A percentile compares a stretch with the other conserved stretches of the same genome.
These are phyloP conservation scores for Condylura cristata DNA, from an alignment of 2,113 vertebrate genomes.

Conservation along the genomic window DNA sequence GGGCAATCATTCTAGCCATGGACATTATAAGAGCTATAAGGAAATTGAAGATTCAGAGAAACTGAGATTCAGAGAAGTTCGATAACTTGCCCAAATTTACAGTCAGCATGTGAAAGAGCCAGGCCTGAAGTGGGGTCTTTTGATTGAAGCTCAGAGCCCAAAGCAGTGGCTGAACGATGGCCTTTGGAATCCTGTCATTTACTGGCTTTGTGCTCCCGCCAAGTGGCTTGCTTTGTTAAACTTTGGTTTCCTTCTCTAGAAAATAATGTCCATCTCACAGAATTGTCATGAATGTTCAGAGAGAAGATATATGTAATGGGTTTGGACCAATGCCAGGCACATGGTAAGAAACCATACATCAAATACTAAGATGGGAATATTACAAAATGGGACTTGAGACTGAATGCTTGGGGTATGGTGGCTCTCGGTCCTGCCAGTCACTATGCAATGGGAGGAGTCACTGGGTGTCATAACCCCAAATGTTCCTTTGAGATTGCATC, in stretches of 20 bases:
- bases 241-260: constrained; percentile 13
- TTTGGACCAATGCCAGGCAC: not conserved
- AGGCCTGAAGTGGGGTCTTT: not conserved
- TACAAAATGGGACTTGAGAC: not conserved
- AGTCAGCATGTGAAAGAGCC: not conserved
- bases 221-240: not conserved
- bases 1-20: not conserved
- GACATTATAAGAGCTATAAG: not conserved
- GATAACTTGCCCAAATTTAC: not conserved
- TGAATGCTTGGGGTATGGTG: not conserved
- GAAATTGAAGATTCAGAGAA: no score
- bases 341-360: not conserved
- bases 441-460: not conserved
- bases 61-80: not conserved
- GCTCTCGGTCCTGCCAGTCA: not conserved
- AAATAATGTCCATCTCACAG: not conserved
- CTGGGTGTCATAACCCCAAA: not conserved
- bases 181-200: not conserved
- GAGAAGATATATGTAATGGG: not conserved
- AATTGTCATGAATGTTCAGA: not conserved
- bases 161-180: fast-evolving
- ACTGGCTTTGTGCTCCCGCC: not conserved
- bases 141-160: not conserved
- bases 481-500: not conserved
- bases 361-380: not conserved